Conservation (phyloP, 2,113 vertebrate species). For the Otis tarda region DNA sequence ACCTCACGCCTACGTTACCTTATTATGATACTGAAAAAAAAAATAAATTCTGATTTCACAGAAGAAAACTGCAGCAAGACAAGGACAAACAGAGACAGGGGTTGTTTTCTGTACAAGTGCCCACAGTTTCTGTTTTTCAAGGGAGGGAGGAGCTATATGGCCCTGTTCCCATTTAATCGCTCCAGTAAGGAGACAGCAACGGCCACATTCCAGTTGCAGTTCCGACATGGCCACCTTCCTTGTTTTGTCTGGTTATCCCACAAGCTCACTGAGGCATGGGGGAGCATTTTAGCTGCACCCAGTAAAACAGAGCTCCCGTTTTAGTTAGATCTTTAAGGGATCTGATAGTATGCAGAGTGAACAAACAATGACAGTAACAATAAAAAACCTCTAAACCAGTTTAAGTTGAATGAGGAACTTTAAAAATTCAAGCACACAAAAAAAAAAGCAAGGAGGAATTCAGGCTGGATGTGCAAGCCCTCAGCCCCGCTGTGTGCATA, state of each 20-base stretch:
- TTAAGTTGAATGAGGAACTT: neutral
- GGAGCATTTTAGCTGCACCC: neutral
- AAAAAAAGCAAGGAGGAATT: neutral
- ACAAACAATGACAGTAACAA: neutral
- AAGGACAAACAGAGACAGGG: neutral
- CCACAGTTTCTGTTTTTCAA: slow-evolving; percentile 49
- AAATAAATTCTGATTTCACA: neutral
- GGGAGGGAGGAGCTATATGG: slow-evolving; percentile 45
- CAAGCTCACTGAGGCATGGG: neutral
- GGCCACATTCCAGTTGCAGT: slow-evolving; percentile 13
- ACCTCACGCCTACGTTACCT: neutral
- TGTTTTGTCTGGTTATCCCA: neutral
- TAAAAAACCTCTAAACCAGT: neutral
- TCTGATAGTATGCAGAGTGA: rapidly evolving
- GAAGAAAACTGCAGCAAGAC: neutral
- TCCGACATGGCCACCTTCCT: neutral
- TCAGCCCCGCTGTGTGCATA: rapidly evolving
- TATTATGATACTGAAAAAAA: neutral
- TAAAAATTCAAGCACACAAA: neutral
- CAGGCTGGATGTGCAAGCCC: neutral
- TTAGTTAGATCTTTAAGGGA: neutral
- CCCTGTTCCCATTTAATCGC: slow-evolving; percentile 47
- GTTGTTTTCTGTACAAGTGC: slow-evolving; percentile 34
- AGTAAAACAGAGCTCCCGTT: neutral
- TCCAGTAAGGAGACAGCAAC: slow-evolving; percentile 31